These are phyloP conservation scores for Pipistrellus pygmaeus DNA, from an alignment of 2,797 vertebrate species.

Conservation along the genomic window DNA sequence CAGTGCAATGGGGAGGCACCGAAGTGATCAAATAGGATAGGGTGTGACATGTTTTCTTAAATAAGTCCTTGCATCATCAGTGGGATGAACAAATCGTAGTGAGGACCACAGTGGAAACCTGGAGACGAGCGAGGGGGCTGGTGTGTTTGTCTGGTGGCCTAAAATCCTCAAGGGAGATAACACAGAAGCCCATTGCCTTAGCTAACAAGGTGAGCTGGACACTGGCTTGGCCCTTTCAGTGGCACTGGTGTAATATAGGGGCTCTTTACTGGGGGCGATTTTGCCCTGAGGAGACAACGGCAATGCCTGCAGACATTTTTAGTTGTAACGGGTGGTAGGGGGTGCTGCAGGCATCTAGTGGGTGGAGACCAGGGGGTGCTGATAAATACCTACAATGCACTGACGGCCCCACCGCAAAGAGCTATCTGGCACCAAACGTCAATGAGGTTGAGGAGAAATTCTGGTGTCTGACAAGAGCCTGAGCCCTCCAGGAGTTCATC, in stretches of 20 bases:
- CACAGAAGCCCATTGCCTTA: not conserved
- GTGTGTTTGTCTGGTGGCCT: not conserved
- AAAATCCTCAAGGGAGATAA: not conserved
- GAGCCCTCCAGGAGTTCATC: not conserved
- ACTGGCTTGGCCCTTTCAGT: not conserved
- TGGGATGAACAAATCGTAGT: not conserved
- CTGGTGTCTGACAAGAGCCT: not conserved
- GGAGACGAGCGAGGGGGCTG: not conserved
- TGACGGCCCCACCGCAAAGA: rapidly evolving
- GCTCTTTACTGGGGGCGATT: not conserved
- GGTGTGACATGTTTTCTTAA: not conserved
- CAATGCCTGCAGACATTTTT: not conserved
- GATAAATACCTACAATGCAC: not conserved
- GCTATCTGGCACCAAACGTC: not conserved
- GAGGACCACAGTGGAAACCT: not conserved
- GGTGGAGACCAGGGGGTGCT: not conserved
- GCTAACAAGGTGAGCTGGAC: not conserved
- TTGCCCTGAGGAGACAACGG: not conserved
- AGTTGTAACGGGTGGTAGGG: not conserved
- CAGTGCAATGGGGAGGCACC: not conserved
- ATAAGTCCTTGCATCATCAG: rapidly evolving
- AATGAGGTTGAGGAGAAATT: not conserved
- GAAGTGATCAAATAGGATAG: not conserved
- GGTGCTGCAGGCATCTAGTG: not conserved
- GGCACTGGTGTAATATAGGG: not conserved